Percentiles rank a stretch among this genome's conserved stretches.
phyloP scores from a whole-genome alignment of 1,140 invertebrate genomes.

The Aradophagus sp. region DNA sequence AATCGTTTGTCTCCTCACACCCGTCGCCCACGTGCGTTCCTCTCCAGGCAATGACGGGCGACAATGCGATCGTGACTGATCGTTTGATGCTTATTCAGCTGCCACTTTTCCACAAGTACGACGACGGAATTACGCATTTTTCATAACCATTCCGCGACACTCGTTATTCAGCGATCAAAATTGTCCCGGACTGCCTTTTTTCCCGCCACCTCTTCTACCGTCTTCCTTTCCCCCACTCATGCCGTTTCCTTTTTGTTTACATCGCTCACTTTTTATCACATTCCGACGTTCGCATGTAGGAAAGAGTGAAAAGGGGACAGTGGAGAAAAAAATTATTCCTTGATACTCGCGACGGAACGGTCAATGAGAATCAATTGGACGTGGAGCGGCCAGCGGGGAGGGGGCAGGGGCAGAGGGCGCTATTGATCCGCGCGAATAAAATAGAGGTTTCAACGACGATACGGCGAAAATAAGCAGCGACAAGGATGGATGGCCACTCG shows the following conservation, averaged over 20 bases:
- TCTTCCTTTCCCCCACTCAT: too few relatives aligned
- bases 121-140: constrained; percentile 24
- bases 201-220: too few relatives aligned
- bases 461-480: constrained; percentile 29
- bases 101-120: constrained; percentile 14
- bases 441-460: constrained; percentile 18
- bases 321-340: too few relatives aligned
- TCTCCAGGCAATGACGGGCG: constrained; percentile 17
- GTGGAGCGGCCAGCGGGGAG: too few relatives aligned
- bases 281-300: too few relatives aligned
- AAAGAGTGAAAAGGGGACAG: too few relatives aligned
- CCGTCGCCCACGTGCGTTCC: constrained; percentile 26
- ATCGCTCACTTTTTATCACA: too few relatives aligned
- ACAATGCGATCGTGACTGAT: constrained; percentile 25
- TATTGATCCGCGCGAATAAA: constrained; percentile 26
- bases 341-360: too few relatives aligned
- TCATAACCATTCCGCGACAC: constrained; percentile 12
- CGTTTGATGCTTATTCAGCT: constrained; percentile 21
- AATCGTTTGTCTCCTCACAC: constrained; percentile 6
- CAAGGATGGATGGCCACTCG: constrained; percentile 32
- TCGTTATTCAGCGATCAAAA: too few relatives aligned
- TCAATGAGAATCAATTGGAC: constrained; percentile 4
- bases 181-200: too few relatives aligned
- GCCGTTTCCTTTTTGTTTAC: neutral
- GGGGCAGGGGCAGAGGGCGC: too few relatives aligned